Conservation (phyloP, 1,140 invertebrate genomes). For the Cherax quadricarinatus region DNA sequence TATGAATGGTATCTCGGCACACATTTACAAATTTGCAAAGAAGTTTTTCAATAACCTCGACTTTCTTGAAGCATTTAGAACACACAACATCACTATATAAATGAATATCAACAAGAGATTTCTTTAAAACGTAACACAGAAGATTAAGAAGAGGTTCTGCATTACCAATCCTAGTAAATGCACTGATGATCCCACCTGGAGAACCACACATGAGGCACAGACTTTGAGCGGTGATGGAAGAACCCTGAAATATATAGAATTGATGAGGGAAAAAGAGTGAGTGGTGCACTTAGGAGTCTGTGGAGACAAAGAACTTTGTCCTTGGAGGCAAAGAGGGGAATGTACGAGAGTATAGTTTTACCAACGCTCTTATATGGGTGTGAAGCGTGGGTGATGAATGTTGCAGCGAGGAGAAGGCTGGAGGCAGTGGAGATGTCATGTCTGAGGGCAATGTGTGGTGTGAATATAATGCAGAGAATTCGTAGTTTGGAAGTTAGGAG, state of each 20-base stretch:
- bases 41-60: constrained; percentile 22
- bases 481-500: too few relatives aligned
- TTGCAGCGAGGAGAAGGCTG: too few relatives aligned
- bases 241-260: not conserved
- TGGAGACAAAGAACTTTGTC: too few relatives aligned
- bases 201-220: constrained; percentile 36
- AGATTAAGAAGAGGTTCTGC: constrained; percentile 43
- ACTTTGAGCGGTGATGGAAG: not conserved
- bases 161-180: constrained; percentile 40
- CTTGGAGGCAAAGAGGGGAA: too few relatives aligned
- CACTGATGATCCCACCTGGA: constrained; percentile 19
- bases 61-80: constrained; percentile 16
- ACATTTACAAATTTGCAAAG: constrained; percentile 1
- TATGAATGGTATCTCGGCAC: constrained; percentile 12
- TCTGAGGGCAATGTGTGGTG: too few relatives aligned
- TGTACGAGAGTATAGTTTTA: too few relatives aligned
- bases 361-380: too few relatives aligned
- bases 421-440: too few relatives aligned
- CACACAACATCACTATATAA: constrained; percentile 39
- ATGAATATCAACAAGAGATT: constrained; percentile 8
- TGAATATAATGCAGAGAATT: too few relatives aligned
- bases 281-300: too few relatives aligned
- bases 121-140: constrained; percentile 18
- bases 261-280: too few relatives aligned
- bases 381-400: too few relatives aligned